Conservation (phyloP, 1,140 invertebrate genomes). For the Lordiphosa mommai region DNA sequence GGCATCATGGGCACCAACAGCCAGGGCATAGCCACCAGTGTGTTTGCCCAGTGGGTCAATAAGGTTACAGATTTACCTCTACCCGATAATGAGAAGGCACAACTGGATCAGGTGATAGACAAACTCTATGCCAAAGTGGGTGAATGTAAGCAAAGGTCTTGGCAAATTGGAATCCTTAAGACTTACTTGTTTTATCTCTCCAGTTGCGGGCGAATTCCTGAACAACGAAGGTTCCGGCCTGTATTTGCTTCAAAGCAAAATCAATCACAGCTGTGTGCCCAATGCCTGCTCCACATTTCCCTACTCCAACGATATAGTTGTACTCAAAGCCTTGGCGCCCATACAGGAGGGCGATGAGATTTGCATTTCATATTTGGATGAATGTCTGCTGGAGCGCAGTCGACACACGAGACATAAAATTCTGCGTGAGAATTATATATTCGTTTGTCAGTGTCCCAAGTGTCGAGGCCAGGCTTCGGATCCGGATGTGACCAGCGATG, state of each 20-base stretch:
- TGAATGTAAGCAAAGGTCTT: conserved; percentile 82
- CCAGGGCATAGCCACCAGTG: conserved; percentile 94
- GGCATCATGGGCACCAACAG: conserved; percentile 95
- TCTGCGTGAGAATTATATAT: conserved; percentile 90
- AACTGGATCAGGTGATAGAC: conserved; percentile 89
- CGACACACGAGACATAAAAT: conserved; percentile 92
- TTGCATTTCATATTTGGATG: conserved; percentile 94
- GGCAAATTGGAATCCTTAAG: too few species aligned
- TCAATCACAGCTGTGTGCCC: conserved; percentile 95
- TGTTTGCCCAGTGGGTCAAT: conserved; percentile 91
- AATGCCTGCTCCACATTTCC: conserved; percentile 93
- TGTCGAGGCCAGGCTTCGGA: conserved; percentile 88
- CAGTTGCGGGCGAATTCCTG: conserved; percentile 92
- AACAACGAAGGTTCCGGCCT: conserved; percentile 97
- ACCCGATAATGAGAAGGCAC: conserved; percentile 83
- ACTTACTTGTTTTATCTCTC: conserved; percentile 22
- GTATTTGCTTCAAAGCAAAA: conserved; percentile 90
- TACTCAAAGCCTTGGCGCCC: conserved; percentile 86
- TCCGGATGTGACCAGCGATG: conserved; percentile 89
- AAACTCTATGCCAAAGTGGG: conserved; percentile 91
- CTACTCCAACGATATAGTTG: conserved; percentile 90
- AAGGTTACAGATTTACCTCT: conserved; percentile 86
- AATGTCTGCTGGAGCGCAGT: conserved; percentile 89
- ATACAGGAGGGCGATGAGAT: conserved; percentile 94
- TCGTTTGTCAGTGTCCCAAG: conserved; percentile 84